Percentiles rank a stretch among this genome's conserved stretches.
These are phyloP conservation scores for Oryzias dopingdopingensis DNA, from an alignment of 2,797 vertebrate genomes.

Conservation along the genomic window DNA sequence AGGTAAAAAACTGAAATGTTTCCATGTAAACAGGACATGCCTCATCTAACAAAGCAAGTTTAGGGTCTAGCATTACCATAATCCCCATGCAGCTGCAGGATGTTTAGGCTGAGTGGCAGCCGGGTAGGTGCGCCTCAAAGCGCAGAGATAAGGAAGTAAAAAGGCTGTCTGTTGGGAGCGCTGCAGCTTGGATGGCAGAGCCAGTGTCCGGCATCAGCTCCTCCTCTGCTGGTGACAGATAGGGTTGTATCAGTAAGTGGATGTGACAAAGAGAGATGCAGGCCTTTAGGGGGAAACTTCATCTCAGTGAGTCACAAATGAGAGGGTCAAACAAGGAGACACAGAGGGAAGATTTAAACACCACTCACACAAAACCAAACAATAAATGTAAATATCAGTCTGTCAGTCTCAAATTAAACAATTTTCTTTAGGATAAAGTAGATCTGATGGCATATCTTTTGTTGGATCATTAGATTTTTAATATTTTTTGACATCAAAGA, in stretches of 20 bases:
- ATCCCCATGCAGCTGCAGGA: constrained; percentile 37
- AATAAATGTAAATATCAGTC: constrained; percentile 5
- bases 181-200: background rate
- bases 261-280: constrained; percentile 17
- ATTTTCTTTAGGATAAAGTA: too few species aligned
- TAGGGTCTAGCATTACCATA: constrained; percentile 38
- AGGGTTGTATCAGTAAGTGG: constrained; percentile 19
- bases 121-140: constrained; percentile 40
- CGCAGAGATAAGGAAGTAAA: constrained; percentile 21
- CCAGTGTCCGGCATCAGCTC: constrained; percentile 14
- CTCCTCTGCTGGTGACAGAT: constrained; percentile 21
- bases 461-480: too few species aligned
- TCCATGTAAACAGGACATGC: constrained; percentile 9
- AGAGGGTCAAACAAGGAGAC: constrained; percentile 18
- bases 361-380: constrained; percentile 8
- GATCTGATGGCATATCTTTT: too few species aligned
- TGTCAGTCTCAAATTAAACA: background rate
- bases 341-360: constrained; percentile 12
- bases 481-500: too few species aligned
- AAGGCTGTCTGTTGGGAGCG: constrained; percentile 2
- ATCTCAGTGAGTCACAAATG: constrained; percentile 15
- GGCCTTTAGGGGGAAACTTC: constrained; percentile 14
- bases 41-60: constrained; percentile 46
- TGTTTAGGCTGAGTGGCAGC: constrained; percentile 28
- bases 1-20: constrained; percentile 1